Percentiles rank a stretch among this genome's conserved stretches.
Evolutionary conservation across 1,140 invertebrate genomes (phyloP).

Genomic region (Tetranychus urticae): DNA sequence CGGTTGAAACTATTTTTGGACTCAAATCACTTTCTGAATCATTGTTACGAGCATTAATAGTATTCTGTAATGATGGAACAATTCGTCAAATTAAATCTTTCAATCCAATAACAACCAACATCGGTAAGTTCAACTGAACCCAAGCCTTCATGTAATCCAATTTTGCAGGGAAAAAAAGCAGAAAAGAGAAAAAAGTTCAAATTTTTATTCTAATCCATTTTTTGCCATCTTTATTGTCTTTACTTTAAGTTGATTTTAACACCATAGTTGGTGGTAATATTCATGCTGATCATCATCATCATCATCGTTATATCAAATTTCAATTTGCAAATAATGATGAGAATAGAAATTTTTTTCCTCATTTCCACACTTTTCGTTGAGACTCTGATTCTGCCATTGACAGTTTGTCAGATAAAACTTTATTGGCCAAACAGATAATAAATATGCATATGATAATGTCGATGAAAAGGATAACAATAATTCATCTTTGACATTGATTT

Average conservation of each 20-base stretch:
- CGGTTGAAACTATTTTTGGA: background rate
- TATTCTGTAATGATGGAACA: conserved; percentile 3
- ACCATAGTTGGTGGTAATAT: background rate
- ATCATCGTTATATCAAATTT: background rate
- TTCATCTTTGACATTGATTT: too few species aligned
- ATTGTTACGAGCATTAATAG: conserved; percentile 4
- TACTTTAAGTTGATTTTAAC: too few species aligned
- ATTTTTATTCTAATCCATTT: background rate
- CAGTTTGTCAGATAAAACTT: too few species aligned
- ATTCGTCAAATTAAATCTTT: background rate
- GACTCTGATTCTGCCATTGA: too few species aligned
- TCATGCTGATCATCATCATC: background rate
- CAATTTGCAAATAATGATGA: background rate
- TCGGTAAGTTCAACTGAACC: background rate
- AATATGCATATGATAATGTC: too few species aligned
- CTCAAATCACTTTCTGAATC: conserved; percentile 1
- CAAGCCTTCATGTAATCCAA: background rate
- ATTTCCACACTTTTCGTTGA: too few species aligned
- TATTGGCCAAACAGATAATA: too few species aligned
- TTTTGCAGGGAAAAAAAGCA: too few species aligned
- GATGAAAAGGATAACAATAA: too few species aligned
- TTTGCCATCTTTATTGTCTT: background rate
- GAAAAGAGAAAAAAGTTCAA: too few species aligned
- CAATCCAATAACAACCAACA: background rate
- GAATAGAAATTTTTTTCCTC: background rate